phyloP scores from a whole-genome alignment of 2,797 vertebrate species.

The Mallotus villosus region DNA sequence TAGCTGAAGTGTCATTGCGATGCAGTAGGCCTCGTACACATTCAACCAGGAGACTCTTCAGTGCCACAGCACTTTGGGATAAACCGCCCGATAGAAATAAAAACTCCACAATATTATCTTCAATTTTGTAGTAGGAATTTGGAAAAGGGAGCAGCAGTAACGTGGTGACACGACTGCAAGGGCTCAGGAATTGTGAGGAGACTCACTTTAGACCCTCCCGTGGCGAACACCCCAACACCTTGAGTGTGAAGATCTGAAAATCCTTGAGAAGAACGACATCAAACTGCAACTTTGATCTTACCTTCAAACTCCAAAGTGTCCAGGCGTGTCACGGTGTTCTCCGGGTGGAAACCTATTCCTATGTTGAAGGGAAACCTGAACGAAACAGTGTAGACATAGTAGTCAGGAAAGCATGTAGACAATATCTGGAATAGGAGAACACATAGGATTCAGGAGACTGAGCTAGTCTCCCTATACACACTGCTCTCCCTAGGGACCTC shows the following conservation, averaged over 20 bases:
- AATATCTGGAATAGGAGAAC: neutral
- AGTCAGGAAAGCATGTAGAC: neutral
- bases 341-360: too few relatives aligned
- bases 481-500: slow-evolving; percentile 20
- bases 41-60: too few relatives aligned
- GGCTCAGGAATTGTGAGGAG: neutral
- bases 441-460: neutral
- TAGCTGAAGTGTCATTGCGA: too few relatives aligned
- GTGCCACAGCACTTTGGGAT: neutral
- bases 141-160: neutral
- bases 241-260: neutral
- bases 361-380: too few relatives aligned
- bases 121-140: neutral
- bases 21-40: too few relatives aligned
- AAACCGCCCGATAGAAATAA: neutral
- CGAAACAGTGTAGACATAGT: too few relatives aligned
- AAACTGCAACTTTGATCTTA: neutral
- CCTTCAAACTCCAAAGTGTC: neutral
- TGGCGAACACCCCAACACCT: neutral
- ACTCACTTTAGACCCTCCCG: neutral
- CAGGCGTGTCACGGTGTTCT: too few relatives aligned
- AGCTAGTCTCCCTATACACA: slow-evolving; percentile 7
- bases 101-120: neutral
- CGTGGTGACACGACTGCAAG: neutral
- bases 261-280: neutral